Conservation (phyloP, 2,113 vertebrate species). For the Ceuthmochares aereus region DNA sequence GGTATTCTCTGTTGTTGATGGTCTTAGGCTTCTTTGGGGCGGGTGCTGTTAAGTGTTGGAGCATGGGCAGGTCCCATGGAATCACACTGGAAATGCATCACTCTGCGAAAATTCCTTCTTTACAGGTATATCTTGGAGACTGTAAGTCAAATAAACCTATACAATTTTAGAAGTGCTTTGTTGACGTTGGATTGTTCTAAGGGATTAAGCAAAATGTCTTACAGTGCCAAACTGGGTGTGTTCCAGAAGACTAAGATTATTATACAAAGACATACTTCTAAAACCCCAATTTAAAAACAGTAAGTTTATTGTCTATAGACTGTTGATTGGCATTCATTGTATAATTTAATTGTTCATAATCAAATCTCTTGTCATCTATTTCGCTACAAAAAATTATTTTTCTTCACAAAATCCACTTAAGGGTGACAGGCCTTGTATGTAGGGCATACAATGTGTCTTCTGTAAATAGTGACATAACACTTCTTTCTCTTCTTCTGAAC, state of each 20-base stretch:
- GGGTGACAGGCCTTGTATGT: background rate
- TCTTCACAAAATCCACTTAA: background rate
- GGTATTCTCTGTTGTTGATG: background rate
- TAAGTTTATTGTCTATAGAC: background rate
- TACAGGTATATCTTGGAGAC: background rate
- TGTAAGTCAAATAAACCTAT: background rate
- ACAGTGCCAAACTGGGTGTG: background rate
- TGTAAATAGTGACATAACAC: slow-evolving; percentile 20
- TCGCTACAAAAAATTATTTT: slow-evolving; percentile 4
- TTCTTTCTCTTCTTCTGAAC: background rate
- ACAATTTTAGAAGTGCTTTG: background rate
- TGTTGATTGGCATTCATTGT: background rate
- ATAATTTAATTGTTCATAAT: slow-evolving; percentile 6
- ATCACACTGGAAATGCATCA: background rate
- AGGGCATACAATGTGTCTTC: background rate
- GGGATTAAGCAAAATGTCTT: background rate
- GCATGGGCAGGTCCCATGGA: background rate
- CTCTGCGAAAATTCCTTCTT: background rate
- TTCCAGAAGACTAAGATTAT: background rate
- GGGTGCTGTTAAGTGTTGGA: background rate
- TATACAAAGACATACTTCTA: background rate
- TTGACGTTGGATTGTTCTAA: background rate
- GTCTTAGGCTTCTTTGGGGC: background rate
- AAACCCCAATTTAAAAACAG: background rate
- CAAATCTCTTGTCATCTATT: slow-evolving; percentile 3